Base-by-base conservation (phyloP, 2,888 invertebrate genomes). In the Eucriotettix oculatus region DNA sequence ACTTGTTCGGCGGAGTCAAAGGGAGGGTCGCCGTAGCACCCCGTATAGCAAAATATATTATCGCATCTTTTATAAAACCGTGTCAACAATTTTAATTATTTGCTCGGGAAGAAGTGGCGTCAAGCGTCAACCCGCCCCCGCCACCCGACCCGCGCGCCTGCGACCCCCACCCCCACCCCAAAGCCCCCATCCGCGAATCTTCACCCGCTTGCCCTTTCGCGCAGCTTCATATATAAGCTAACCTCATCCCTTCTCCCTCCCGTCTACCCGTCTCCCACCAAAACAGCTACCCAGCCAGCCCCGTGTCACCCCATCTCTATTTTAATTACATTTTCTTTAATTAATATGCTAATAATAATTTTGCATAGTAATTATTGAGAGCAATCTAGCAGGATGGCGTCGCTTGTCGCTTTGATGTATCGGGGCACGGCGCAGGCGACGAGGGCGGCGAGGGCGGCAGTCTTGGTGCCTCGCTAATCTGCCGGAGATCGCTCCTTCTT, bases 271-370 rank as follows among this genome's bases (percentile, higher is more conserved):
- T 48, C 56, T 60, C 58, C 58, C 29, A 29, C 29, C 29, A 29
- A 29, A 29, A 29, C 29, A 29, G 29, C 52, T 41, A n/a, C 53
- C 57, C 58, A 29, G 29, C 58, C 57, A 10, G 41, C 59, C 17
- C 14, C 42, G 40, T 48, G 17, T 52, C 58, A 10, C 48, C 59
- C 54, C 60, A 58, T 60, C 74, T 74, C 74, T 70, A 74, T 75
- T 75, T 75, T 75, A 75, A 75, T 75, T 74, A 75, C 73, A 75
- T 75, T 74, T 75, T 75, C 75, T 75, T 75, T 75, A 75, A 75
- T 75, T 75, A 75, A 75, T 75, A 75, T 75, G 75, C 74, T 75
- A 75, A 75, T 75, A 64, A 64, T 64, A 72, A 75, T 75, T 75
- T 74, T 74, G 74, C 75, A 75, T 75, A 75, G 74, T 75, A 74